Evolutionary conservation across 2,888 invertebrate genomes (phyloP), one percentile per base, ranked within the genome.

Genomic region (Anarsia innoxiella): DNA sequence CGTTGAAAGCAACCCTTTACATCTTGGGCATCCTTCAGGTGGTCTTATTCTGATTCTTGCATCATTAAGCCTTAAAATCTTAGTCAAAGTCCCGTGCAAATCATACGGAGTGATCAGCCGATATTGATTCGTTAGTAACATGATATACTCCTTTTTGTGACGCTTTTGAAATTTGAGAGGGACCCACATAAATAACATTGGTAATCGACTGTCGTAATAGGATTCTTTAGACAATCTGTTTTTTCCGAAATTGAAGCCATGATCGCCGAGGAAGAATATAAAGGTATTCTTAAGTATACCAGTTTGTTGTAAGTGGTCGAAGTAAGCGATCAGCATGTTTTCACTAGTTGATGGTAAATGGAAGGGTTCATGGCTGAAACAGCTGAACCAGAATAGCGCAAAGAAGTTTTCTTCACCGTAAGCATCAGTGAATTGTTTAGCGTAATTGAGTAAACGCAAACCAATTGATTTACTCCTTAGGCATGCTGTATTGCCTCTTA

Each of bases 191-290:
- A 89, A 92, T 12, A 93, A 83, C 60, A 91, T 92, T 0, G 93
- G 94, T 27, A 93, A 59, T 13, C 93, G 86, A 57, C 93, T 92
- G 56, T 93, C 93, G 51, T 91, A 87, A 86, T 91, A 93, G 0
- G 93, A 93, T n/a, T 91, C 88, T 44, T 88, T 82, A 0, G 90
- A 89, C 44, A 87, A 71, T 13, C 92, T 78, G 42, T 90, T 88
- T 13, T 87, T 82, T 0, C 93, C 93, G 61, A 88, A 92, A 25
- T 93, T 83, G 56, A 91, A 87, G 0, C 93, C 93, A 56, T 93
- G 93, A 60, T 93, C 93, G 56, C 93, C 93, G 33, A 93, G 69
- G 41, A 93, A 90, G 19, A 93, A 70, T 12, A 93, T 73, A 50
- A 93, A 86, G 0, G 90, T 88, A 30, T 89, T 89, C 25, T 91